Percentiles rank a stretch among this genome's conserved stretches.
Conservation (phyloP, 2,888 invertebrate species). For the Tetragonula carbonaria region DNA sequence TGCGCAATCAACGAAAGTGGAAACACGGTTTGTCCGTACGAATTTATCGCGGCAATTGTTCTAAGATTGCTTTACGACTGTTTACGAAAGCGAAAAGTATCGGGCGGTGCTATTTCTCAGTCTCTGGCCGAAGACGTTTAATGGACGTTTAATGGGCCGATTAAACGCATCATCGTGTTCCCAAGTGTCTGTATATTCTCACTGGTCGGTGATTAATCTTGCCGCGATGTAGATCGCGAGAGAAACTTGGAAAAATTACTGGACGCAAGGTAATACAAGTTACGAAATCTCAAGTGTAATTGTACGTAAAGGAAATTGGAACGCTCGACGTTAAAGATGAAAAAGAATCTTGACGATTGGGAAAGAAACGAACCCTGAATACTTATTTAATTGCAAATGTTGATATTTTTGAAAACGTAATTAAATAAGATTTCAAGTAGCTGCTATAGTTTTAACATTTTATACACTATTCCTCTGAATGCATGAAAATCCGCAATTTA, state of each 20-base stretch:
- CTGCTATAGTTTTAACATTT: too few relatives aligned
- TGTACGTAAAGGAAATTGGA: neutral
- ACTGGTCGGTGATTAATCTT: neutral
- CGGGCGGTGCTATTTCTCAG: neutral
- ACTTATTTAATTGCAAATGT: too few relatives aligned
- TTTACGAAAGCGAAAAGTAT: neutral
- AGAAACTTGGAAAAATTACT: neutral
- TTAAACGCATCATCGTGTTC: neutral
- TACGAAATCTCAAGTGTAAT: neutral
- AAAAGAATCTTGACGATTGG: neutral
- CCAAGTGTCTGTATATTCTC: neutral
- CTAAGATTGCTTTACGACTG: neutral
- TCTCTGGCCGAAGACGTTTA: neutral
- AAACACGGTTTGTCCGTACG: neutral
- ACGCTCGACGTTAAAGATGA: constrained; percentile 6
- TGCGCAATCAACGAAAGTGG: constrained; percentile 5
- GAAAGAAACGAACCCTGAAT: neutral
- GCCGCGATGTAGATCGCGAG: neutral
- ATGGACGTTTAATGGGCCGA: neutral
- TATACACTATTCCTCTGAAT: too few relatives aligned
- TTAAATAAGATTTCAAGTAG: too few relatives aligned
- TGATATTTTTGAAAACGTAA: too few relatives aligned
- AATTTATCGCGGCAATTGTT: neutral
- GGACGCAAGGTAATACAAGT: neutral
- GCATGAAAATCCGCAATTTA: too few relatives aligned